Evolutionary conservation across 2,888 invertebrate genomes (phyloP), one percentile per base, ranked within the genome.

Genomic region (Eupithecia exiguata): DNA sequence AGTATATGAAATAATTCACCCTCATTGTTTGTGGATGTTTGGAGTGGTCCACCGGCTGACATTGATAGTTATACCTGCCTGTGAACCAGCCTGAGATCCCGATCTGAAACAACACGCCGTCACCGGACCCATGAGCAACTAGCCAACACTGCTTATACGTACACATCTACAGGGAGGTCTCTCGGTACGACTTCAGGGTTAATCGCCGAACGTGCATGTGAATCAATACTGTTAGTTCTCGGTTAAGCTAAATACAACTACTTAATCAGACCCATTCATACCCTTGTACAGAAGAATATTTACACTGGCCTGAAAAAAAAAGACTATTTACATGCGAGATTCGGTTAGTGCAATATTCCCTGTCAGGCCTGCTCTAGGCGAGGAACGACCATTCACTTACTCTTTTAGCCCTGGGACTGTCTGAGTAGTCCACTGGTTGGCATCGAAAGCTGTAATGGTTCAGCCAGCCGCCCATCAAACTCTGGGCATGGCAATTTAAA

Each of bases 1-100:
- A 79, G 82, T 77, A 79, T 81, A 82, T 86, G 84, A 82, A 82
- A 84, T 89, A 90, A 96, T 97, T 96, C 97, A 99, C 99, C 96
- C 98, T 96, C 94, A 98, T 95, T 88, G 98, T 97, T 95, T 97
- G 96, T 91, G 98, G 97, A 95, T 97, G 96, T 95, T 97, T 97
- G 92, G 98, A 97, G 96, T 98, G 98, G 96, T 99, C 98, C 93
- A 99, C 98, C 88, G 98, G 98, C 95, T 99, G 98, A 96, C 99
- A 99, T 92, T 97, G 97, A 95, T 97, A 97, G 95, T 97, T 98
- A 96, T 99, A 99, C 92, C 97, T 97, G 92, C 98, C 98, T 92
- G 97, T 97, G 95, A 98, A 96, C 99, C 99, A 99, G 92, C 99
- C 99, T 90, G 97, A 96, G 95, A 96, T 95, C 92, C 96, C 96